Percentiles rank a stretch among this genome's conserved stretches.
phyloP scores from a whole-genome alignment of 2,888 invertebrate genomes.

The Polietes domitor region DNA sequence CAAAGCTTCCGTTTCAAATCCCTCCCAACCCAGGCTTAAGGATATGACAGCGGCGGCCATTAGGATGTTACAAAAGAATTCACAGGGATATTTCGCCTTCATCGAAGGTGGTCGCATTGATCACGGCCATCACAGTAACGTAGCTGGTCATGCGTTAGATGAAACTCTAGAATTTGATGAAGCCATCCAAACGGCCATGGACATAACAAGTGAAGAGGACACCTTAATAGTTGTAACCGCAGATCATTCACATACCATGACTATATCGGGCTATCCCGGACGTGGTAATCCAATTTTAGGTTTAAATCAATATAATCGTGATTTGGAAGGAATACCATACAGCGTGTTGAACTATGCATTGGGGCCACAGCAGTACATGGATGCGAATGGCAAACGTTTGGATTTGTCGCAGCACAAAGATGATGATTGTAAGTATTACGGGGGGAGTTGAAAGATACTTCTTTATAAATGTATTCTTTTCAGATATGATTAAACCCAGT shows the following conservation, averaged over 20 bases:
- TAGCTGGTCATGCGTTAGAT: conserved; percentile 86
- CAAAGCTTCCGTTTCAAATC: conserved; percentile 76
- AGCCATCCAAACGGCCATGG: conserved; percentile 84
- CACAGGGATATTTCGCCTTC: conserved; percentile 83
- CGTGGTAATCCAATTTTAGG: conserved; percentile 83
- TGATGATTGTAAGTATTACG: conserved; percentile 56
- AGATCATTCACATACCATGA: conserved; percentile 90
- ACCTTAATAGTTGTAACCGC: conserved; percentile 90
- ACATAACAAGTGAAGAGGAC: conserved; percentile 85
- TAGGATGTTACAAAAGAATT: conserved; percentile 82
- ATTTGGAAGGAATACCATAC: conserved; percentile 81
- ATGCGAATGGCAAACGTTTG: conserved; percentile 71
- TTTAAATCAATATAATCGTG: conserved; percentile 73
- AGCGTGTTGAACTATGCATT: conserved; percentile 88
- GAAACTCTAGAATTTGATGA: conserved; percentile 89
- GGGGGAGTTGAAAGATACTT: background rate
- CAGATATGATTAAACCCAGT: conserved; percentile 73
- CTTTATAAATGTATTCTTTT: conserved; percentile 33
- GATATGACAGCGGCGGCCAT: conserved; percentile 87
- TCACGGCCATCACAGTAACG: conserved; percentile 87
- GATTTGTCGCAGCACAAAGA: conserved; percentile 68
- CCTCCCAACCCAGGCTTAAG: conserved; percentile 83
- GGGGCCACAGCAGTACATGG: conserved; percentile 82
- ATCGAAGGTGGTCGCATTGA: conserved; percentile 88
- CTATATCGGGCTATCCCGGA: conserved; percentile 87